Conservation (phyloP, 2,797 vertebrate species). For the Notamacropus eugenii region DNA sequence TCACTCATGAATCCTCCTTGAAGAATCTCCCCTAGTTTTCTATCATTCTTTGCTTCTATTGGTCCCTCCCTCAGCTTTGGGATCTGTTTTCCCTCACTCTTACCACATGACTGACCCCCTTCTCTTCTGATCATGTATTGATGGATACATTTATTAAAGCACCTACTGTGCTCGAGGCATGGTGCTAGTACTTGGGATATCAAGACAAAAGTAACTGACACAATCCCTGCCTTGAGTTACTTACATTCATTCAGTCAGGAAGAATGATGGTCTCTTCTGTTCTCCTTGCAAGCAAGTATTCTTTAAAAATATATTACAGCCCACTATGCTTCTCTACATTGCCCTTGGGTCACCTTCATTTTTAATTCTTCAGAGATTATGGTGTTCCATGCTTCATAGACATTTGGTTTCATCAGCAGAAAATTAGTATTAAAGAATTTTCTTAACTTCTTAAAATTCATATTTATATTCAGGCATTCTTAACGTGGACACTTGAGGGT, state of each 20-base stretch:
- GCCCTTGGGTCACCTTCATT: background rate
- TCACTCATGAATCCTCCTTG: background rate
- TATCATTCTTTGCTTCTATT: background rate
- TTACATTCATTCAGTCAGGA: background rate
- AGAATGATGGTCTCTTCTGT: background rate
- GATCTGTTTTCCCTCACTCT: background rate
- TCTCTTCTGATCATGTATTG: background rate
- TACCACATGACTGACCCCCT: background rate
- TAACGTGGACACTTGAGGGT: background rate
- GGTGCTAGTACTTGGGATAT: background rate
- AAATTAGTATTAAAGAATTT: background rate
- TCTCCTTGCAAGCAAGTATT: background rate
- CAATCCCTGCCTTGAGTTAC: background rate
- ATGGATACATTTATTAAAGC: background rate
- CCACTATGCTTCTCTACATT: background rate
- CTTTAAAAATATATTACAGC: background rate
- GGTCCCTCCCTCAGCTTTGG: background rate
- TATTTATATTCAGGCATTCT: background rate
- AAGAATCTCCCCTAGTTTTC: background rate
- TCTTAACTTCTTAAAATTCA: background rate
- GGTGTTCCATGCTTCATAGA: background rate
- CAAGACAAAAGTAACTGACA: background rate
- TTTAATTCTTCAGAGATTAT: background rate
- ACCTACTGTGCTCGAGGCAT: background rate
- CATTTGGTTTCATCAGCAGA: background rate